Evolutionary conservation across 2,113 vertebrate species (phyloP).

Genomic region (Mirza zaza): DNA sequence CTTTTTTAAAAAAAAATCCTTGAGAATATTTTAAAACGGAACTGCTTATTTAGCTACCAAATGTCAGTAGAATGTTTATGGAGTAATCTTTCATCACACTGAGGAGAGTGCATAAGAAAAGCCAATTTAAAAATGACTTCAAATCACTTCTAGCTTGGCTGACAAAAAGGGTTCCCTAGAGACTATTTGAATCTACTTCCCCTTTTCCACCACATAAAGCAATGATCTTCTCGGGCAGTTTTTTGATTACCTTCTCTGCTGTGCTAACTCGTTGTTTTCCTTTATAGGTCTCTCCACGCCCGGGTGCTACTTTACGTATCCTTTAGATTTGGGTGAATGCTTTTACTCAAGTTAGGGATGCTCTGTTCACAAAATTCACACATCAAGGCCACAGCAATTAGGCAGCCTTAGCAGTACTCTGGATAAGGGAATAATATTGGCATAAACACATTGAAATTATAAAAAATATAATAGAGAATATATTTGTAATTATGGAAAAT

Average conservation of each 20-base stretch:
- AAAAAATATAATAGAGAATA: not conserved
- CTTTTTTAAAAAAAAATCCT: not conserved
- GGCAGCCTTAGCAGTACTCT: accelerated
- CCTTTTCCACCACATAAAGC: not conserved
- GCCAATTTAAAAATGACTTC: not conserved
- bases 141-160: not conserved
- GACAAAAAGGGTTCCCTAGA: not conserved
- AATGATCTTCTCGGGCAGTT: not conserved
- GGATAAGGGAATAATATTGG: not conserved
- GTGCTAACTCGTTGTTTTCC: not conserved
- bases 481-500: not conserved
- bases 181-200: not conserved
- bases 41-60: not conserved
- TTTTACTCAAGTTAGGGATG: not conserved
- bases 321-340: not conserved
- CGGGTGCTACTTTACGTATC: no score
- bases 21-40: not conserved
- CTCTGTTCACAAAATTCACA: not conserved
- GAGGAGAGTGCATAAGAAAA: not conserved
- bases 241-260: not conserved
- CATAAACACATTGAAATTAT: not conserved
- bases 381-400: not conserved
- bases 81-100: not conserved
- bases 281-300: not conserved
- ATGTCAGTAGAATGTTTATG: not conserved